Evolutionary conservation across 2,888 invertebrate species (phyloP), one percentile per base, ranked within the genome.

Genomic region (Thumatha senex): DNA sequence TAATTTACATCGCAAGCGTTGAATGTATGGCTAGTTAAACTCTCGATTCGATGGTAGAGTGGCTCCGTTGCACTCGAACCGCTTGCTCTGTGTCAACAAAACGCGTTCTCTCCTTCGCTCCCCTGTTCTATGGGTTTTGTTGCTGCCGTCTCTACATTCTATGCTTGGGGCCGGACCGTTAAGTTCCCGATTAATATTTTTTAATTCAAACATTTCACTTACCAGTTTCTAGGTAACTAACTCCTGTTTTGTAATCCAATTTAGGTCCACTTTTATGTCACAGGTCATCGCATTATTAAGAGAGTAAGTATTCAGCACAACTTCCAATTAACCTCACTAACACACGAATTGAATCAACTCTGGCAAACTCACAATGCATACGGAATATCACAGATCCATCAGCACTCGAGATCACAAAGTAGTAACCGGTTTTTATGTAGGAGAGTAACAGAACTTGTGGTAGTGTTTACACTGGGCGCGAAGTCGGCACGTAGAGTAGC

Each of bases 11-110:
- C 44, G 38, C 39, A 24, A 44, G 48, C 47, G 54, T 54, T 44
- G 52, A 60, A 55, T 54, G 50, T 35, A 33, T 44, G 33, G 59
- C 48, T 58, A 58, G 56, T 58, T 40, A 56, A 52, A 49, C 46
- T 39, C 11, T 40, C 31, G 43, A 33, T 40, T 45, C 35, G 52
- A 42, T 39, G 14, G 67, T 59, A 64, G 61, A 71, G 63, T 49
- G 50, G 58, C 42, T 40, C 60, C 63, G 58, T 65, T 56, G 63
- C 60, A 51, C 53, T 52, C 51, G 67, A 65, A 65, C 63, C 76
- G 81, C 82, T 81, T 72, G 80, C 71, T 71, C 73, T 76, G 81
- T 84, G 83, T 87, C 87, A 89, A 89, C 88, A 89, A 84, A 81
- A 78, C 57, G 74, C 79, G 80, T 83, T 82, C 82, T 83, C 84